Percentiles rank a stretch among this genome's conserved stretches.
Conservation (phyloP, 2,888 invertebrate genomes). For the Eupelmus urozonus region DNA sequence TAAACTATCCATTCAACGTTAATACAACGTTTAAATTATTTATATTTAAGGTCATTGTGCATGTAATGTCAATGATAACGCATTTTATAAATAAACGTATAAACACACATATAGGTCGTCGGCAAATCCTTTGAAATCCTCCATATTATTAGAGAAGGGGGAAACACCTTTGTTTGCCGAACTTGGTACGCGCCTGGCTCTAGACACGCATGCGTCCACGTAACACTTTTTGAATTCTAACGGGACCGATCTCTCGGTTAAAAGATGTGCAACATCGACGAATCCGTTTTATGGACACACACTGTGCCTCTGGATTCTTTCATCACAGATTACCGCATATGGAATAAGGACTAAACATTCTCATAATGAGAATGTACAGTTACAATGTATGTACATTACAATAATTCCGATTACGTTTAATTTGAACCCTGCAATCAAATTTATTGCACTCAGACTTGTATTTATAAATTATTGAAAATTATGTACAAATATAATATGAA, state of each 20-base stretch:
- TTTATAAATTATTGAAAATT: not conserved
- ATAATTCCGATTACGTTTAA: not conserved
- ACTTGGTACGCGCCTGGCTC: slow-evolving; percentile 13
- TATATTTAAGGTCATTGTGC: no score
- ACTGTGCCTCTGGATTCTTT: slow-evolving; percentile 27
- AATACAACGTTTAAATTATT: no score
- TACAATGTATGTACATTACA: slow-evolving; percentile 29
- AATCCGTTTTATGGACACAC: slow-evolving; percentile 41
- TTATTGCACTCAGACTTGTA: not conserved
- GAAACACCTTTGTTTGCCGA: not conserved
- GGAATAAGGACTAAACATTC: not conserved
- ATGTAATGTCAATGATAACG: no score
- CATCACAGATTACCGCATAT: slow-evolving; percentile 43
- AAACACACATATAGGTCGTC: no score
- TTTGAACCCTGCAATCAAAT: not conserved
- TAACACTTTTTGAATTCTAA: slow-evolving; percentile 61
- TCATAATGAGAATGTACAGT: slow-evolving; percentile 6
- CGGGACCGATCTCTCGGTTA: slow-evolving; percentile 52
- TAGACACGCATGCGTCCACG: slow-evolving; percentile 58
- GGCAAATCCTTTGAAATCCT: no score
- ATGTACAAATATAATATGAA: no score
- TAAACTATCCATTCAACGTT: no score
- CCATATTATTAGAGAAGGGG: slow-evolving; percentile 18
- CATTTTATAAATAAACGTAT: no score
- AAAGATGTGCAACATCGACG: not conserved